Percentiles rank a stretch among this genome's conserved stretches.
Conservation (phyloP, 2,113 vertebrate species). For the Anguilla rostrata region DNA sequence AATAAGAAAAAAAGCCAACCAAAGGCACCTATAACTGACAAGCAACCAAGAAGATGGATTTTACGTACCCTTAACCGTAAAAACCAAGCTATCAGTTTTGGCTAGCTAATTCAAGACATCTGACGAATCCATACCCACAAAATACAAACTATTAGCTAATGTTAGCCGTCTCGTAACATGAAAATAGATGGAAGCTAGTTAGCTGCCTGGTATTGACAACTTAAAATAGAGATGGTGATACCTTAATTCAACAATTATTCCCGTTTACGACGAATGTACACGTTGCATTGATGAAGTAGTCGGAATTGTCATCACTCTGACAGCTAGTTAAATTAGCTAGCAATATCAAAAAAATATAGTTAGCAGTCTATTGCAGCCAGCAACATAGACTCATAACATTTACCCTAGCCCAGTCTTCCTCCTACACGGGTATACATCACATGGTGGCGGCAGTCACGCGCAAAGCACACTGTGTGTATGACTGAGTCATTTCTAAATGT, state of each 20-base stretch:
- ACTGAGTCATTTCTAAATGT: too few species aligned
- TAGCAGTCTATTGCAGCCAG: too few species aligned
- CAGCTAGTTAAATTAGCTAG: too few species aligned
- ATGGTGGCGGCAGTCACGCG: constrained; percentile 44
- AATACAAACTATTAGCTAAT: not conserved
- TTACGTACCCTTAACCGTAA: not conserved
- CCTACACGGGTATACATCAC: constrained; percentile 27
- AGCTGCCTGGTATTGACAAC: not conserved
- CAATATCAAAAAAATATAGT: too few species aligned
- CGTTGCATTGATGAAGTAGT: not conserved
- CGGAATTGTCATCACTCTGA: not conserved
- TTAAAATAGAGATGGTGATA: not conserved
- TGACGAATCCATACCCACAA: not conserved
- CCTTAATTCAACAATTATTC: not conserved
- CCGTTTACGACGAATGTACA: not conserved
- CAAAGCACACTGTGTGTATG: constrained; percentile 20
- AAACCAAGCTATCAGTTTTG: not conserved
- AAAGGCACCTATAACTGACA: too few species aligned
- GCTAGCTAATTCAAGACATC: not conserved
- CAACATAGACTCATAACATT: not conserved
- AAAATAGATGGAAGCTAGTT: not conserved
- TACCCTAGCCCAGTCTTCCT: not conserved
- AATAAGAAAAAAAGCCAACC: too few species aligned
- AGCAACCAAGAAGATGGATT: too few species aligned
- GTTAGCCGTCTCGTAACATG: not conserved